Base-by-base conservation (phyloP, 2,888 invertebrate species). In the Laothoe populi region DNA sequence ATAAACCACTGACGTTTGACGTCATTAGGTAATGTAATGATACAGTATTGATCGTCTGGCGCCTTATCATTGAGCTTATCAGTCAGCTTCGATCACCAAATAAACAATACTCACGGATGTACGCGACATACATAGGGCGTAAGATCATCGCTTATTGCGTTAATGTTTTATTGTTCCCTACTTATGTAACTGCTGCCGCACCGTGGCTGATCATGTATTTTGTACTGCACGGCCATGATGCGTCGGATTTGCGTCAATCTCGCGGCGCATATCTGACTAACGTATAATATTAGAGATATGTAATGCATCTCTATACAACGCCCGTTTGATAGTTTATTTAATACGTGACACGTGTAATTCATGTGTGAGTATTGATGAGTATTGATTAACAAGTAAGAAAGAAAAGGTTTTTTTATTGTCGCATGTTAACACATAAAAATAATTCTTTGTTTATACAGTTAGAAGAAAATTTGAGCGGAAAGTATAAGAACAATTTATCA, bases 161-260 rank as follows among this genome's bases (percentile, higher is more conserved):
- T 58, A 31, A 19, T 44, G 26, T 61, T 69, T 74, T 73, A 73
- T 78, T 73, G 69, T 76, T 75, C 67, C 68, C 68, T 70, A 73
- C 69, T 74, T 77, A 74, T 75, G 73, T 74, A 69, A 73, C 72
- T 70, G 66, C 68, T 63, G 66, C 64, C 71, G 64, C 68, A 71
- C 61, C 62, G 69, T 74, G 71, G 75, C 74, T 70, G 73, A 75
- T 72, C 63, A 69, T 75, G 72, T 73, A 79, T 78, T 80, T 80
- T 81, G 77, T 76, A 75, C 75, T 73, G 63, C 71, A 73, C 71
- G 72, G 71, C 78, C 77, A 68, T 72, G 71, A 77, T 77, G 75
- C 73, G 70, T 73, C 72, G 67, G 70, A 82, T 82, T 84, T 84
- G 71, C 84, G 86, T 87, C 87, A 86, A 82, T 82, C 75, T 74